A percentile compares a stretch with the other conserved stretches of the same genome.
phyloP scores from a whole-genome alignment of 2,113 vertebrate species.

The Ascaphus truei region DNA sequence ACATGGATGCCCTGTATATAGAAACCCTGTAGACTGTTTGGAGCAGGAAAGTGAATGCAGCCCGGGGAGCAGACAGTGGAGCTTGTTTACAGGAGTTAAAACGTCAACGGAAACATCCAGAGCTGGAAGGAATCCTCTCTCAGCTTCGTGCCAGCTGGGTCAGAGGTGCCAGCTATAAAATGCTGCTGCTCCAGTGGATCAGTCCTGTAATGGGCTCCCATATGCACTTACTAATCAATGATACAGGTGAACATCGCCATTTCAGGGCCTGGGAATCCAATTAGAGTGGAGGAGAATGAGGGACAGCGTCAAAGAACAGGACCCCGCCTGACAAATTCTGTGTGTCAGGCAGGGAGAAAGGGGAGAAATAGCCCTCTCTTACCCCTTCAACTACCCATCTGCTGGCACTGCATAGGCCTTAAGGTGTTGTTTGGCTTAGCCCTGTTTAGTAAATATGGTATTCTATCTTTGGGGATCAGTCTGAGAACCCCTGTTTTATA shows the following conservation, averaged over 20 bases:
- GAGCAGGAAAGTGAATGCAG: not conserved
- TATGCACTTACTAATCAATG: slow-evolving; percentile 33
- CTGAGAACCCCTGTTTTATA: too few species aligned
- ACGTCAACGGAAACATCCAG: not conserved
- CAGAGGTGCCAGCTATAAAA: slow-evolving; percentile 30
- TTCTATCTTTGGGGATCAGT: not conserved
- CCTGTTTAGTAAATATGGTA: not conserved
- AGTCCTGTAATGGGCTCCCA: slow-evolving; percentile 20
- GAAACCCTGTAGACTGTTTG: not conserved
- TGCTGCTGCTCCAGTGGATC: not conserved
- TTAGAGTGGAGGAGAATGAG: slow-evolving; percentile 1
- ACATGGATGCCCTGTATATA: too few species aligned
- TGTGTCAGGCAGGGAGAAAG: not conserved
- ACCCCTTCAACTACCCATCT: slow-evolving; percentile 3
- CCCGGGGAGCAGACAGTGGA: not conserved
- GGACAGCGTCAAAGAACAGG: not conserved
- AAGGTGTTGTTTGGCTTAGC: slow-evolving; percentile 1
- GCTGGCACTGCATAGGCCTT: slow-evolving; percentile 17
- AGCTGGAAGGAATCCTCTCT: not conserved
- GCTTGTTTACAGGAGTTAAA: not conserved
- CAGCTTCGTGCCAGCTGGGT: slow-evolving; percentile 21
- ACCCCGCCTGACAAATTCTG: slow-evolving; percentile 17
- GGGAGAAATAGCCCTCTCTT: not conserved
- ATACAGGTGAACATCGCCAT: slow-evolving; percentile 37
- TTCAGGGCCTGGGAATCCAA: slow-evolving; percentile 30